These are phyloP conservation scores for Tenualosa thibaudeaui DNA, from an alignment of 2,797 vertebrate species.

Conservation along the genomic window DNA sequence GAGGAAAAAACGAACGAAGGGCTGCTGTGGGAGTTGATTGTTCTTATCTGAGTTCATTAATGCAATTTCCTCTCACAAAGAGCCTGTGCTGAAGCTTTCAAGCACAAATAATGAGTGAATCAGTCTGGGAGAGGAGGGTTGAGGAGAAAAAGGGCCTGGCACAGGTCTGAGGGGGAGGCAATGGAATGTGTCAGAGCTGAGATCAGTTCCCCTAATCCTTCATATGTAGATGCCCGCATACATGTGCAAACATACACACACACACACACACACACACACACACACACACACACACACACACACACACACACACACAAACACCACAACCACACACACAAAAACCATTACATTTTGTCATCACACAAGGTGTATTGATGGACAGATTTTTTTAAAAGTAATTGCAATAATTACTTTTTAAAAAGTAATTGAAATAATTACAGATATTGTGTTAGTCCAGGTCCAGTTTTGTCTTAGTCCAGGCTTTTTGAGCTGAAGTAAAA, in stretches of 20 bases:
- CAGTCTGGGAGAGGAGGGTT: constrained; percentile 27
- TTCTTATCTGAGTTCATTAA: constrained; percentile 59
- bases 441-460: too few relatives aligned
- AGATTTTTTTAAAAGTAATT: too few relatives aligned
- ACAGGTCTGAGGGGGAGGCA: neutral
- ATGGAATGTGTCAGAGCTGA: neutral
- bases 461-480: neutral
- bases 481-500: neutral
- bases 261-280: neutral
- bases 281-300: neutral
- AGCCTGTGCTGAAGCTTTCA: constrained; percentile 50
- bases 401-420: too few relatives aligned
- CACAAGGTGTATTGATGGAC: neutral
- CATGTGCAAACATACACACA: neutral
- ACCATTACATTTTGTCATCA: neutral
- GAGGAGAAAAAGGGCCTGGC: neutral
- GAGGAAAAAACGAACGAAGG: neutral
- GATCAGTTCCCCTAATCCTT: neutral
- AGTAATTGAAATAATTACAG: too few relatives aligned
- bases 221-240: neutral
- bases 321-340: neutral
- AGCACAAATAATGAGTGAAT: constrained; percentile 45
- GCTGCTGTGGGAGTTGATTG: constrained; percentile 47
- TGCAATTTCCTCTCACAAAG: constrained; percentile 53
- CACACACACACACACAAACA: neutral